These are phyloP conservation scores for Pollenia griseotomentosa DNA, from an alignment of 2,888 invertebrate genomes.

Conservation along the genomic window DNA sequence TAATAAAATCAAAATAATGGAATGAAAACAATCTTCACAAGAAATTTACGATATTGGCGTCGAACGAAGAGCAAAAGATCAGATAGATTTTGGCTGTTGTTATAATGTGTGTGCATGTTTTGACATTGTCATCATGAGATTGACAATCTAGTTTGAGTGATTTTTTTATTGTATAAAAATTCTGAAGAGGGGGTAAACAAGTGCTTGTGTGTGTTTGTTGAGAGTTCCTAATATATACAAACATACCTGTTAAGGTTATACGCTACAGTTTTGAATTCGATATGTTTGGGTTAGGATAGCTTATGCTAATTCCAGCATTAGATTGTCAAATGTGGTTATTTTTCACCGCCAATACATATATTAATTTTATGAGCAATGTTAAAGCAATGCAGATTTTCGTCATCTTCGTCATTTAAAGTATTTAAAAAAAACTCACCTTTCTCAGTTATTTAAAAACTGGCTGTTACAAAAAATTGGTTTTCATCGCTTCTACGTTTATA, in stretches of 20 bases:
- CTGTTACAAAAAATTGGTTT: no score
- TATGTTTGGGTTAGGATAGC: neutral
- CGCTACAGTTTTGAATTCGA: neutral
- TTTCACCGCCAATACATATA: no score
- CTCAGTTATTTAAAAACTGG: no score
- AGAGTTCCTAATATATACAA: neutral
- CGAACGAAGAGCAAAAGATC: constrained; percentile 25
- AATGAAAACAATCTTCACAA: constrained; percentile 6
- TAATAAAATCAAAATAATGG: constrained; percentile 57
- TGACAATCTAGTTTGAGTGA: constrained; percentile 38
- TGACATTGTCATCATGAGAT: constrained; percentile 54
- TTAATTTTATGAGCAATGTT: no score
- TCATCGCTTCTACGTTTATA: no score
- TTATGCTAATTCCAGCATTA: no score
- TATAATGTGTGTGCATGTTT: constrained; percentile 17
- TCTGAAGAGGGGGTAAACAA: constrained; percentile 31
- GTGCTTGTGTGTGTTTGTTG: neutral
- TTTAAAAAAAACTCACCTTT: no score
- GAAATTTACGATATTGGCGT: constrained; percentile 43
- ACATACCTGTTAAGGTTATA: constrained; percentile 24
- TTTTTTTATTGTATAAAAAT: neutral
- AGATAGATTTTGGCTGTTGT: neutral
- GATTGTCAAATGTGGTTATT: no score
- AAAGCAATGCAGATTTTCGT: no score
- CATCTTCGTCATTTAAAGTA: no score